These are phyloP conservation scores for Tetraodon nigroviridis DNA, from an alignment of 2,113 vertebrate genomes.

Conservation along the genomic window DNA sequence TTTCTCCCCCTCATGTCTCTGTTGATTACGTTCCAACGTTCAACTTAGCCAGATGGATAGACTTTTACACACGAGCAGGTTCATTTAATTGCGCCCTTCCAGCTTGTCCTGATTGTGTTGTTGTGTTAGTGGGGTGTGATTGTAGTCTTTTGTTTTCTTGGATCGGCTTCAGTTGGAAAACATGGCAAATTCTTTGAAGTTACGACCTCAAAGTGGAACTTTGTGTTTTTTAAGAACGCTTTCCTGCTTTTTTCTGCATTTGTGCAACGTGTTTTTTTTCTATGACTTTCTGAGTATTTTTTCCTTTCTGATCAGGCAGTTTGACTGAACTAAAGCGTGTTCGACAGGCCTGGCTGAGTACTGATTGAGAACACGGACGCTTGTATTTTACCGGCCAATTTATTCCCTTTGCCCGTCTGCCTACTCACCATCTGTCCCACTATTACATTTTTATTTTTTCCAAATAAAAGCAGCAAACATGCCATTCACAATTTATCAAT, in stretches of 20 bases:
- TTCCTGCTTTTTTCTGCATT: too few relatives aligned
- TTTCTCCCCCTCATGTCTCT: conserved; percentile 33
- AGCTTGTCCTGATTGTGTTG: conserved; percentile 30
- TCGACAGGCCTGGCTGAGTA: neutral
- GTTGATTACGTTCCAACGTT: conserved; percentile 37
- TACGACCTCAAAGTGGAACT: too few relatives aligned
- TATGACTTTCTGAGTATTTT: too few relatives aligned
- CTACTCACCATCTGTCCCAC: conserved; percentile 48
- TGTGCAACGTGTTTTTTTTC: too few relatives aligned
- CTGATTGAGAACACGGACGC: conserved; percentile 7
- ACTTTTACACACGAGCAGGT: conserved; percentile 48
- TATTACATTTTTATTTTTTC: neutral
- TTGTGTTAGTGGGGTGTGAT: conserved; percentile 36
- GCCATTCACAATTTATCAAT: too few relatives aligned
- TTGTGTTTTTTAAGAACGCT: too few relatives aligned
- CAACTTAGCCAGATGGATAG: conserved; percentile 29
- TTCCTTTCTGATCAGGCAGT: neutral
- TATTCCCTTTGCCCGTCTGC: conserved; percentile 30
- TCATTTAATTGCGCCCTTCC: conserved; percentile 60
- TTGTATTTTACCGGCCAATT: conserved; percentile 45
- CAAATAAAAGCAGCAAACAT: too few relatives aligned
- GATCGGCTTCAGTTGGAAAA: conserved; percentile 14
- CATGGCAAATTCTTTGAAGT: conserved; percentile 2
- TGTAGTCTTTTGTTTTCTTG: conserved; percentile 30
- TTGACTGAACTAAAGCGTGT: neutral